A percentile compares a stretch with the other conserved stretches of the same genome.
Conservation (phyloP, 37 sponge, comb jelly and placozoan species). For the Chondrilla cf. caribensis region DNA sequence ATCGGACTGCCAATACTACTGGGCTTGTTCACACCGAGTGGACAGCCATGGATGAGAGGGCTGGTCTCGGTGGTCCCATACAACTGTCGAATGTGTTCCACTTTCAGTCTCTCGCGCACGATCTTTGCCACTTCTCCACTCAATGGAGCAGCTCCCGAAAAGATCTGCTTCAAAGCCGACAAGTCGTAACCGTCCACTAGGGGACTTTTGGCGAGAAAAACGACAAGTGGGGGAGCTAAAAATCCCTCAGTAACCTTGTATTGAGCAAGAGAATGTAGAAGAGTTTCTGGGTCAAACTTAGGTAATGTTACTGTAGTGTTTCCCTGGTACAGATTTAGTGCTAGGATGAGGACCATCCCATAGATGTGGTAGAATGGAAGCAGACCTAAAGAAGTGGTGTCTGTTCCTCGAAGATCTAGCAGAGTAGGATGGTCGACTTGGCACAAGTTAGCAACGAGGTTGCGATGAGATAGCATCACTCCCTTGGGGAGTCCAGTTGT, state of each 20-base stretch:
- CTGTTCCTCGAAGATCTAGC: not conserved
- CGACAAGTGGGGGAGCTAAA: constrained; percentile 75
- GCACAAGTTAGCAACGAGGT: constrained; percentile 50
- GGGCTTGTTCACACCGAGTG: constrained; percentile 27
- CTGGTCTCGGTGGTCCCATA: constrained; percentile 87
- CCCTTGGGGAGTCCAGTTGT: constrained; percentile 93
- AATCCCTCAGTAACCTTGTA: constrained; percentile 37
- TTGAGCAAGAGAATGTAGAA: constrained; percentile 52
- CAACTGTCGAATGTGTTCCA: constrained; percentile 49
- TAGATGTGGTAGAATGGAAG: constrained; percentile 87
- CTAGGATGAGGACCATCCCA: constrained; percentile 59
- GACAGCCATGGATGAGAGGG: constrained; percentile 60
- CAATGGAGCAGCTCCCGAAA: constrained; percentile 83
- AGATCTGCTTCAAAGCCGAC: constrained; percentile 44
- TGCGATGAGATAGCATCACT: constrained; percentile 82
- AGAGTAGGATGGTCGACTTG: constrained; percentile 49
- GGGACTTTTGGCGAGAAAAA: constrained; percentile 90
- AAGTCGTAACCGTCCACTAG: constrained; percentile 78
- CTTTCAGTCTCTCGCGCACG: constrained; percentile 31
- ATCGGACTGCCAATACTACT: constrained; percentile 66
- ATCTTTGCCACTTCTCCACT: constrained; percentile 60
- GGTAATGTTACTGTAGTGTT: constrained; percentile 50
- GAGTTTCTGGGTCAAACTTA: constrained; percentile 72
- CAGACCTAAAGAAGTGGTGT: constrained; percentile 28
- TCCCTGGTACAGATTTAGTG: constrained; percentile 48